These are phyloP conservation scores for Smittia sp. DNA, from an alignment of 2,888 invertebrate species.

Conservation along the genomic window DNA sequence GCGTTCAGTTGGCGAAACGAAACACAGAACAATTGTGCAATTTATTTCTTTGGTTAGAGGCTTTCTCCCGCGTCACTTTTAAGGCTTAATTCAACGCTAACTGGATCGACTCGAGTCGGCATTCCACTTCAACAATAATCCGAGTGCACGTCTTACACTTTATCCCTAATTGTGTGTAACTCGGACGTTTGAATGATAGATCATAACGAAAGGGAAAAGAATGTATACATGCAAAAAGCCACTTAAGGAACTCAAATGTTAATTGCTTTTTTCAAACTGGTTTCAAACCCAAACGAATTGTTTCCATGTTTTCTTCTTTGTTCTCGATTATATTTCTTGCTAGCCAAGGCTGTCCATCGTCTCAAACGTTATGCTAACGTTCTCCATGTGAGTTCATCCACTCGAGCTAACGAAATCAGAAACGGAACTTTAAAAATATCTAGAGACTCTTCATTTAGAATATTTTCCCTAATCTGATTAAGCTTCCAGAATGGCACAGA, in stretches of 20 bases:
- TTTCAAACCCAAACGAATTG: not conserved
- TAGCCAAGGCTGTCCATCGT: too few relatives aligned
- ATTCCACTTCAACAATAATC: not conserved
- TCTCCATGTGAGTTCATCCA: too few relatives aligned
- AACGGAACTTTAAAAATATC: too few relatives aligned
- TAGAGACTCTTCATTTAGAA: too few relatives aligned
- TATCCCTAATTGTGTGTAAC: slow-evolving; percentile 22
- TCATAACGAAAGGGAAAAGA: slow-evolving; percentile 18
- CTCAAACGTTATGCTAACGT: too few relatives aligned
- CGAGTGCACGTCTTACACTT: slow-evolving; percentile 11
- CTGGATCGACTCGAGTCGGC: not conserved
- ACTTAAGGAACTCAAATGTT: slow-evolving; percentile 27
- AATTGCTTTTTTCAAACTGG: slow-evolving; percentile 34
- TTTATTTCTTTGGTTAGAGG: slow-evolving; percentile 12
- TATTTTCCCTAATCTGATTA: slow-evolving; percentile 7
- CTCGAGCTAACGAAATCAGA: too few relatives aligned
- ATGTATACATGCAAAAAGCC: slow-evolving; percentile 16
- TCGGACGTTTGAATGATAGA: slow-evolving; percentile 36
- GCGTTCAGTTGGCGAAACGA: too few relatives aligned
- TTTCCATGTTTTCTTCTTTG: too few relatives aligned
- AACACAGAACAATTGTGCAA: slow-evolving; percentile 29
- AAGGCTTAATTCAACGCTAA: too few relatives aligned
- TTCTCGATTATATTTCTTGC: too few relatives aligned
- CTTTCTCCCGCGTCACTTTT: not conserved
- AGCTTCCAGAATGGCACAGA: not conserved